Percentiles rank a stretch among this genome's conserved stretches.
Conservation (phyloP, 2,113 vertebrate species). For the Copsychus sechellarum region DNA sequence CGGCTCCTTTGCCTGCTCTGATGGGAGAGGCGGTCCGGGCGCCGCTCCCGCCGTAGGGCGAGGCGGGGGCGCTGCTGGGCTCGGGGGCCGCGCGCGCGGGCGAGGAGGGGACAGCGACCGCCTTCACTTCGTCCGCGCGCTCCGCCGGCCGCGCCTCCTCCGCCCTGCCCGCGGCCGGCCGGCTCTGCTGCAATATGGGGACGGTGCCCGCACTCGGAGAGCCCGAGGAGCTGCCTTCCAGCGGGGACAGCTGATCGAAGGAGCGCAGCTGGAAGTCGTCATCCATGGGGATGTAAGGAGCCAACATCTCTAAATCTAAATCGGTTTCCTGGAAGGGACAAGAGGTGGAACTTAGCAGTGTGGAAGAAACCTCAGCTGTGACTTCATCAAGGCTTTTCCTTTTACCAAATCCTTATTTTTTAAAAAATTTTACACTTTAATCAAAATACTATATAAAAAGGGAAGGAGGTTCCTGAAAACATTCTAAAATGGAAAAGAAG, state of each 20-base stretch:
- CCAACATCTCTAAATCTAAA: slow-evolving; percentile 95
- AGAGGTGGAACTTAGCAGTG: not conserved
- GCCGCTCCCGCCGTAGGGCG: slow-evolving; percentile 69
- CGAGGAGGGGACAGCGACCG: slow-evolving; percentile 69
- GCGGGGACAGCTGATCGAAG: slow-evolving; percentile 81
- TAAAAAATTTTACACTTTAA: not conserved
- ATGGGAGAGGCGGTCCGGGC: slow-evolving; percentile 81
- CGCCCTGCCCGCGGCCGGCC: not conserved
- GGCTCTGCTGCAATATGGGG: slow-evolving; percentile 57
- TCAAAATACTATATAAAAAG: not conserved
- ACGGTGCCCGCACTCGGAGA: slow-evolving; percentile 45
- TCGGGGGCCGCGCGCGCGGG: slow-evolving; percentile 69
- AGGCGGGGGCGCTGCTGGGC: slow-evolving; percentile 69
- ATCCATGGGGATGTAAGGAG: slow-evolving; percentile 98
- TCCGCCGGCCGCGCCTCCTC: slow-evolving; percentile 69
- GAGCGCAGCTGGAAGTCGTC: slow-evolving; percentile 94
- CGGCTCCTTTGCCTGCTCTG: slow-evolving; percentile 66
- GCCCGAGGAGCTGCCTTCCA: slow-evolving; percentile 75
- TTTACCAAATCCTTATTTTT: not conserved
- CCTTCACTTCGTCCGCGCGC: slow-evolving; percentile 55
- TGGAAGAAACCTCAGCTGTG: not conserved
- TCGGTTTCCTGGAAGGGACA: slow-evolving; percentile 76
- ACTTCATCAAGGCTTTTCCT: not conserved
- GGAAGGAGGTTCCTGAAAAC: not conserved
- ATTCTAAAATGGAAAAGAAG: not conserved